These are phyloP conservation scores for Hydrolagus colliei DNA, from an alignment of 2,797 vertebrate genomes.

Conservation along the genomic window DNA sequence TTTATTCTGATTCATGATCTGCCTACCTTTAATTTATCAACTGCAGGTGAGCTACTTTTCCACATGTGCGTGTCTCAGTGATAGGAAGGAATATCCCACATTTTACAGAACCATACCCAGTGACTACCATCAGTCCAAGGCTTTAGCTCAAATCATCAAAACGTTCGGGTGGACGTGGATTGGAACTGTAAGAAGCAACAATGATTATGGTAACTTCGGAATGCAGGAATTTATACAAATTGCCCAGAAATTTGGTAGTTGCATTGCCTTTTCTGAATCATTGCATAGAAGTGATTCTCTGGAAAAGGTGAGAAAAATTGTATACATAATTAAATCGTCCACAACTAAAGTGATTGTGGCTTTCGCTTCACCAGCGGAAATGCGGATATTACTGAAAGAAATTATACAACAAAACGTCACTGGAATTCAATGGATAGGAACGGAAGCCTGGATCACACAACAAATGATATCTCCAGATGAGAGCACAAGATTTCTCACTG, in stretches of 20 bases:
- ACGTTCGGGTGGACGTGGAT: constrained; percentile 20
- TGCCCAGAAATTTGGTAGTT: not conserved
- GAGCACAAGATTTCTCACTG: constrained; percentile 58
- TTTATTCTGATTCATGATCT: no score
- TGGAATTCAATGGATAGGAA: constrained; percentile 17
- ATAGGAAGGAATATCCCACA: not conserved
- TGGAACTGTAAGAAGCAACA: constrained; percentile 16
- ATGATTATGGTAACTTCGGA: constrained; percentile 12
- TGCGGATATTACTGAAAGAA: not conserved
- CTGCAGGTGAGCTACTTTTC: constrained; percentile 20
- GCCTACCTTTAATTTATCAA: no score
- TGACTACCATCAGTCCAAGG: constrained; percentile 16
- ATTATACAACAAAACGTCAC: constrained; percentile 13
- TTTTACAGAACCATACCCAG: constrained; percentile 21
- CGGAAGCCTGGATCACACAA: not conserved
- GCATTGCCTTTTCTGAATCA: constrained; percentile 1
- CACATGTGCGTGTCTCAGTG: not conserved
- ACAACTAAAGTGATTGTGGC: constrained; percentile 23
- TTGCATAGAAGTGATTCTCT: not conserved
- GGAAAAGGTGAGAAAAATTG: not conserved
- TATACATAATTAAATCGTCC: not conserved
- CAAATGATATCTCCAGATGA: constrained; percentile 51
- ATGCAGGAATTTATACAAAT: not conserved
- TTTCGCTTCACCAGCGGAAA: not conserved
- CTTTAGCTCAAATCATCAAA: not conserved